phyloP scores from a whole-genome alignment of 2,888 invertebrate genomes.

The Theristus sp. region DNA sequence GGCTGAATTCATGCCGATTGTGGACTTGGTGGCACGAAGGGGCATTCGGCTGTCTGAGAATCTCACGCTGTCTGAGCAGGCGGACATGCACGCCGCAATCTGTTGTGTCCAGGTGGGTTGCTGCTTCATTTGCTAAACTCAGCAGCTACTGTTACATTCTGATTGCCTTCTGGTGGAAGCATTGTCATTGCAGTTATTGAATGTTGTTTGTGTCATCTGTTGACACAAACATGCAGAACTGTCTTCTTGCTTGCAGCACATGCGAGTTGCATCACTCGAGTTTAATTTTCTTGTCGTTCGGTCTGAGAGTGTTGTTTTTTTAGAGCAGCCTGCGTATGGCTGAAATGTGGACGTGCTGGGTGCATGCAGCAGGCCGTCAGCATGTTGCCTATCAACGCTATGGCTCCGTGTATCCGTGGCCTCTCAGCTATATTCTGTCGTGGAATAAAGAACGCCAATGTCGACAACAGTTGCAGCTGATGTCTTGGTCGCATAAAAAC shows the following conservation, averaged over 20 bases:
- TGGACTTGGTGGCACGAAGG: constrained; percentile 66
- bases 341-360: constrained; percentile 45
- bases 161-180: constrained; percentile 48
- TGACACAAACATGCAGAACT: no score
- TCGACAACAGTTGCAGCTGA: constrained; percentile 51
- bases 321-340: neutral
- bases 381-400: constrained; percentile 58
- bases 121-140: constrained; percentile 62
- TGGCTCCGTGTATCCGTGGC: constrained; percentile 81
- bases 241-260: no score
- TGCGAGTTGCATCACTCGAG: no score
- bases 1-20: constrained; percentile 74
- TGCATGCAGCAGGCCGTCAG: constrained; percentile 55
- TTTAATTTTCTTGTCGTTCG: no score
- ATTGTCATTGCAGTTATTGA: no score
- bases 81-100: constrained; percentile 85
- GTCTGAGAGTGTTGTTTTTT: no score
- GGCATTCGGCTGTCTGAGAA: constrained; percentile 53
- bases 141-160: constrained; percentile 62
- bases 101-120: constrained; percentile 11
- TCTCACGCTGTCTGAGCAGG: constrained; percentile 53
- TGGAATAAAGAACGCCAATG: constrained; percentile 47
- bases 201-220: no score
- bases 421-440: constrained; percentile 61
- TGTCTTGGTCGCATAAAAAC: constrained; percentile 62